phyloP scores from a whole-genome alignment of 2,888 invertebrate genomes.

The Andrena marginata region DNA sequence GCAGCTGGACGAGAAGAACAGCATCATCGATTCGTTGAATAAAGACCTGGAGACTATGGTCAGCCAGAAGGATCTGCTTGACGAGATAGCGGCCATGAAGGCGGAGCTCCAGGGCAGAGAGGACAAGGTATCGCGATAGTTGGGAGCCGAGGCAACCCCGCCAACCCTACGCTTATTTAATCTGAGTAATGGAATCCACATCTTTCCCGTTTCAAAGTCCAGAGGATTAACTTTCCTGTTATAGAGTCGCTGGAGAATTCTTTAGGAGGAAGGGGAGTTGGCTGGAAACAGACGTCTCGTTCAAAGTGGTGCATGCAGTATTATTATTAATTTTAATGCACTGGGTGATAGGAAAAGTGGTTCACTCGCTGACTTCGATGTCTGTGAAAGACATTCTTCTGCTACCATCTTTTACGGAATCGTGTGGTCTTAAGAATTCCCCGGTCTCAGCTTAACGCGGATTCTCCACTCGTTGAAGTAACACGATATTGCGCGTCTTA shows the following conservation, averaged over 20 bases:
- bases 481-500: too few relatives aligned
- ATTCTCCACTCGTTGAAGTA: too few relatives aligned
- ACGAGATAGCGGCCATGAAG: conserved; percentile 69
- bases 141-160: not conserved
- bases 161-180: not conserved
- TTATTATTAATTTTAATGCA: too few relatives aligned
- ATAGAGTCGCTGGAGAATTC: not conserved
- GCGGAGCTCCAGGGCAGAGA: conserved; percentile 72
- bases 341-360: too few relatives aligned
- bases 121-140: conserved; percentile 67
- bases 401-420: too few relatives aligned
- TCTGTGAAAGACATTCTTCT: too few relatives aligned
- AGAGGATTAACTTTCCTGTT: not conserved
- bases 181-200: not conserved
- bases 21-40: conserved; percentile 59
- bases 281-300: too few relatives aligned
- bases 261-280: not conserved
- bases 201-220: not conserved
- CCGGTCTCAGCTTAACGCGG: too few relatives aligned
- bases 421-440: too few relatives aligned
- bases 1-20: conserved; percentile 72
- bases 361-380: too few relatives aligned
- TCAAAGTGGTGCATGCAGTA: too few relatives aligned
- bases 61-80: conserved; percentile 61
- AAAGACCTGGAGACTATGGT: conserved; percentile 61